A percentile compares a stretch with the other conserved stretches of the same genome.
These are phyloP conservation scores for Mormyrus proboscirostris DNA, from an alignment of 2,797 vertebrate genomes.

Conservation along the genomic window DNA sequence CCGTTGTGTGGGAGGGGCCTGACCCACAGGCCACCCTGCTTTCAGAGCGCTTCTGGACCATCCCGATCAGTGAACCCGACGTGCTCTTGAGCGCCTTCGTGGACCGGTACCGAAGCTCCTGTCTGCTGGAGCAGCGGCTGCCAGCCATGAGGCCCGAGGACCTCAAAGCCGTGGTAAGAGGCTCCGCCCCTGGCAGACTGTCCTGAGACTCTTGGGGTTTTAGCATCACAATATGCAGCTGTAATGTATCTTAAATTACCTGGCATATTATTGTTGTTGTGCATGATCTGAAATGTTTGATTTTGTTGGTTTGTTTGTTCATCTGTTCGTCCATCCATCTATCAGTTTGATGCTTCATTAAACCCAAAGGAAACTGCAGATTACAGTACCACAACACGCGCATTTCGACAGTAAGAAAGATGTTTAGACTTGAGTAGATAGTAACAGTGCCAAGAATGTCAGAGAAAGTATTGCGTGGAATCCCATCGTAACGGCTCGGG, in stretches of 20 bases:
- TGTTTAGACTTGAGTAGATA: background rate
- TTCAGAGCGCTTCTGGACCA: conserved; percentile 79
- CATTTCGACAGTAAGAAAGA: background rate
- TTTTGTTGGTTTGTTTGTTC: background rate
- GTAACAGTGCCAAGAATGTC: background rate
- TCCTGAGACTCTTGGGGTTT: background rate
- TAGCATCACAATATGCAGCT: background rate
- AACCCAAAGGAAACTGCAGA: background rate
- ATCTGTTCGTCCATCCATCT: background rate
- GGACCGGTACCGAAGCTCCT: conserved; percentile 77
- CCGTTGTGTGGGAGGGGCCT: background rate
- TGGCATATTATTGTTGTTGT: background rate
- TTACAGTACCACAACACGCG: background rate
- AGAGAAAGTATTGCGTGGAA: background rate
- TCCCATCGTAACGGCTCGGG: background rate
- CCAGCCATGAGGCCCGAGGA: conserved; percentile 81
- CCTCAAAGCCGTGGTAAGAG: conserved; percentile 77
- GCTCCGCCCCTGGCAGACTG: background rate
- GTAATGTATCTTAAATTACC: background rate
- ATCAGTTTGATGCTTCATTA: background rate
- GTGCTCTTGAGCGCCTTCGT: conserved; percentile 71
- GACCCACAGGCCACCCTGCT: conserved; percentile 6
- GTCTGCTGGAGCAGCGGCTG: conserved; percentile 79
- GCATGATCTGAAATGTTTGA: background rate
- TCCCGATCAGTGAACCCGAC: conserved; percentile 75